Evolutionary conservation across 1,140 invertebrate species (phyloP).

Genomic region (Tribolium madens): DNA sequence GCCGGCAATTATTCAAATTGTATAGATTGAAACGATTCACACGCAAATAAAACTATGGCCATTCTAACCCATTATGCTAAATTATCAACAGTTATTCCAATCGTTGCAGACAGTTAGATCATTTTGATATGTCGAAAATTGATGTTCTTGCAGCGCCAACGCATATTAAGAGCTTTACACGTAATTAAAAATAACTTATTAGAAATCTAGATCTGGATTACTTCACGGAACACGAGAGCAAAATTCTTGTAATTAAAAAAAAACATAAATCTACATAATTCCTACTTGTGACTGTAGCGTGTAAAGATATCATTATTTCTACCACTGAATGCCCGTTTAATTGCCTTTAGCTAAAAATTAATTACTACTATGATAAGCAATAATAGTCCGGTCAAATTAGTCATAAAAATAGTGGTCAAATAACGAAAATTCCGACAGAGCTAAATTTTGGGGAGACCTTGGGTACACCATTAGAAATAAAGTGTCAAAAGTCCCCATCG

Average conservation of each 20-base stretch:
- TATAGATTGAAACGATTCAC: not conserved
- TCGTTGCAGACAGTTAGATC: conserved; percentile 10
- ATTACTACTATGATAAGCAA: not conserved
- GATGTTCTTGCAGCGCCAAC: not conserved
- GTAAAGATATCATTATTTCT: not conserved
- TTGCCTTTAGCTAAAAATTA: not conserved
- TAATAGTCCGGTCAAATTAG: no score
- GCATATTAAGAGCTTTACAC: not conserved
- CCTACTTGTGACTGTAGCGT: not conserved
- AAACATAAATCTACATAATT: not conserved
- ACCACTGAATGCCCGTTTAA: not conserved
- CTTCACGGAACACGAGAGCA: not conserved
- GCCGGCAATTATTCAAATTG: conserved; percentile 13
- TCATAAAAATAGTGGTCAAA: no score
- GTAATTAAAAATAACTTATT: not conserved
- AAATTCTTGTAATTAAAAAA: not conserved
- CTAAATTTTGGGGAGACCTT: no score
- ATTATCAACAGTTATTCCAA: conserved; percentile 37
- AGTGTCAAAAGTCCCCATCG: no score
- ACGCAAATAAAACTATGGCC: conserved; percentile 14
- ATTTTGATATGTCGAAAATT: not conserved
- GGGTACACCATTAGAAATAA: no score
- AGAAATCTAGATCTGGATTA: not conserved
- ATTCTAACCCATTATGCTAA: conserved; percentile 32
- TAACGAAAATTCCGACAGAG: no score